Percentiles rank a stretch among this genome's conserved stretches.
phyloP scores from a whole-genome alignment of 2,888 invertebrate species.

The Anticlea derivata region DNA sequence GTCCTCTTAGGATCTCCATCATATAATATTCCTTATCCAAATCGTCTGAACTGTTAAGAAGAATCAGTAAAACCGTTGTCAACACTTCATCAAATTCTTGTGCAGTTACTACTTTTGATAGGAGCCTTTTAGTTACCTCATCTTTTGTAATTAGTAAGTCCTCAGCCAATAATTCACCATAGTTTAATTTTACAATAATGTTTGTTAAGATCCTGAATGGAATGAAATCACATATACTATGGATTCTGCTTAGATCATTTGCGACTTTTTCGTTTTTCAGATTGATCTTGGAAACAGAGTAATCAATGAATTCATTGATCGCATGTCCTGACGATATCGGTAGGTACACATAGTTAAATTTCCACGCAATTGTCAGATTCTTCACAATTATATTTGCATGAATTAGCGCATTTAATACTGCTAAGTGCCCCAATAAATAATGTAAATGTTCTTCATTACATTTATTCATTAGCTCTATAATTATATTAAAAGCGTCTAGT shows the following conservation, averaged over 20 bases:
- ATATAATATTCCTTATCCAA: constrained; percentile 51
- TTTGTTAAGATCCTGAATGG: constrained; percentile 60
- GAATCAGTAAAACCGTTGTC: constrained; percentile 59
- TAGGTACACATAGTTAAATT: constrained; percentile 74
- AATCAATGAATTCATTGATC: constrained; percentile 63
- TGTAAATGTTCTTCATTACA: constrained; percentile 71
- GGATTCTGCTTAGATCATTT: constrained; percentile 38
- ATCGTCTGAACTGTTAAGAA: constrained; percentile 51
- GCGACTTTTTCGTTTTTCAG: constrained; percentile 9
- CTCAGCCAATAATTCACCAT: constrained; percentile 26
- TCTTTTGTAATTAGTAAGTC: constrained; percentile 44
- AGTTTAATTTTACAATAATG: constrained; percentile 39
- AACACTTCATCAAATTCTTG: constrained; percentile 70
- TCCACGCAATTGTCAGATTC: constrained; percentile 72
- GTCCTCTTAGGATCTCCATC: constrained; percentile 61
- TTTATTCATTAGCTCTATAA: constrained; percentile 59
- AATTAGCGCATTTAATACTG: constrained; percentile 61
- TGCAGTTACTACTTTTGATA: constrained; percentile 59
- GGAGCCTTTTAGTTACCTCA: constrained; percentile 52
- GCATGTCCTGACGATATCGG: constrained; percentile 67
- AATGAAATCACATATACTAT: constrained; percentile 62
- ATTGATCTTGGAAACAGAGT: constrained; percentile 11
- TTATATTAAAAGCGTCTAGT: constrained; percentile 55
- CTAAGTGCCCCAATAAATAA: constrained; percentile 55
- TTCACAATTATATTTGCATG: constrained; percentile 64